Conservation (phyloP, 2,113 vertebrate genomes). For the Indicator maculatus region DNA sequence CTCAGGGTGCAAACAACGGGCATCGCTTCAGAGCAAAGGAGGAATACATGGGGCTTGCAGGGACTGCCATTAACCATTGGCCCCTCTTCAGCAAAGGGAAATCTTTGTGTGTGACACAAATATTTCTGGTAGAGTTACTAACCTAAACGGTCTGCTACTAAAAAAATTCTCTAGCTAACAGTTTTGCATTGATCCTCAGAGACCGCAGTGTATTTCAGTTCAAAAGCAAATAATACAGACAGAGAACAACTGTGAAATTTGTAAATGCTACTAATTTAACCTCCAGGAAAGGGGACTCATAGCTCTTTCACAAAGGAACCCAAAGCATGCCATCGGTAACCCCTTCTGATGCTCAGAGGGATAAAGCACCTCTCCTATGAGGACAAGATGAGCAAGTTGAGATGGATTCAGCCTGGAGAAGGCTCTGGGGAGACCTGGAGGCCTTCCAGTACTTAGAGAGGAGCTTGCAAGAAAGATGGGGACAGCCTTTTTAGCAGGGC, state of each 20-base stretch:
- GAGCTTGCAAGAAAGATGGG: background rate
- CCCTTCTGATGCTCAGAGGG: background rate
- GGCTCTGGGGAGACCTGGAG: fast-evolving
- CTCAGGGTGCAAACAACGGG: background rate
- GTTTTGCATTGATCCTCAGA: background rate
- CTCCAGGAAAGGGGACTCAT: background rate
- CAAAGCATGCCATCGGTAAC: background rate
- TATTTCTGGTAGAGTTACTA: background rate
- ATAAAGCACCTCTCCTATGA: background rate
- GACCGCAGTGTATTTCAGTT: background rate
- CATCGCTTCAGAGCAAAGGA: background rate
- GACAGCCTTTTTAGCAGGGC: background rate
- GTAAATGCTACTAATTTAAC: background rate
- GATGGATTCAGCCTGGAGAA: background rate
- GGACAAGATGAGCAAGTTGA: background rate
- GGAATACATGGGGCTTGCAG: background rate
- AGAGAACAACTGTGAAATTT: background rate
- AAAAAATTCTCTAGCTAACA: background rate
- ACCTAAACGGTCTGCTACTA: background rate
- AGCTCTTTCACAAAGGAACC: background rate
- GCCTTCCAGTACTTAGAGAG: background rate
- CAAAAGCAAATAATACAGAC: background rate
- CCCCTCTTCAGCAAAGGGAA: background rate
- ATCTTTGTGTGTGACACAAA: background rate
- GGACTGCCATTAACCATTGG: background rate